Evolutionary conservation across 1,140 invertebrate species (phyloP).

Genomic region (Bradysia coprophila): DNA sequence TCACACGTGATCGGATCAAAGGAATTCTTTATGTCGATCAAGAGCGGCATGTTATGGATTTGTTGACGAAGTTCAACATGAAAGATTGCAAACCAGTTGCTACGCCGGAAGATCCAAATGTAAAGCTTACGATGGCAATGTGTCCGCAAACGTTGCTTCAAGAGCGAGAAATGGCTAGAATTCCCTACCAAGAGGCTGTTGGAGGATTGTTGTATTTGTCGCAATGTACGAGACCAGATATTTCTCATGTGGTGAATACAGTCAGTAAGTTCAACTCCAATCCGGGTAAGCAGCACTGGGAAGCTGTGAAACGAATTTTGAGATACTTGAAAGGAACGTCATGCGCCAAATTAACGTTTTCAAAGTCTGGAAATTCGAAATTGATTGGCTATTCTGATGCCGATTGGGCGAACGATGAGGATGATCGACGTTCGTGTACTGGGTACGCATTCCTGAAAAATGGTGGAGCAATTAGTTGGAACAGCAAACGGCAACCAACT

Average conservation of each 20-base stretch:
- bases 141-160: constrained; percentile 3
- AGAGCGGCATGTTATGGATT: constrained; percentile 15
- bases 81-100: constrained; percentile 10
- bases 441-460: constrained; percentile 13
- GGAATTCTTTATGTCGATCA: constrained; percentile 18
- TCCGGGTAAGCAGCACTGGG: constrained; percentile 5
- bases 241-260: constrained; percentile 11
- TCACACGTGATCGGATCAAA: constrained; percentile 9
- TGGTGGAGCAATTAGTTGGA: constrained; percentile 16
- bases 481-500: constrained; percentile 15
- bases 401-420: constrained; percentile 13
- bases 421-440: constrained; percentile 11
- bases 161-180: constrained; percentile 1
- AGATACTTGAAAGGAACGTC: constrained; percentile 13
- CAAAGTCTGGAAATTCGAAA: no score
- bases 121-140: constrained; percentile 9
- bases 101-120: constrained; percentile 9
- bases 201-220: constrained; percentile 15
- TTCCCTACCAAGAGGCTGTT: constrained; percentile 9
- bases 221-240: constrained; percentile 15
- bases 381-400: constrained; percentile 13
- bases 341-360: no score
- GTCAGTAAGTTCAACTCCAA: constrained; percentile 9
- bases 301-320: constrained; percentile 8
- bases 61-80: constrained; percentile 13